phyloP scores from a whole-genome alignment of 2,888 invertebrate genomes.

The Acanthosoma haemorrhoidale region DNA sequence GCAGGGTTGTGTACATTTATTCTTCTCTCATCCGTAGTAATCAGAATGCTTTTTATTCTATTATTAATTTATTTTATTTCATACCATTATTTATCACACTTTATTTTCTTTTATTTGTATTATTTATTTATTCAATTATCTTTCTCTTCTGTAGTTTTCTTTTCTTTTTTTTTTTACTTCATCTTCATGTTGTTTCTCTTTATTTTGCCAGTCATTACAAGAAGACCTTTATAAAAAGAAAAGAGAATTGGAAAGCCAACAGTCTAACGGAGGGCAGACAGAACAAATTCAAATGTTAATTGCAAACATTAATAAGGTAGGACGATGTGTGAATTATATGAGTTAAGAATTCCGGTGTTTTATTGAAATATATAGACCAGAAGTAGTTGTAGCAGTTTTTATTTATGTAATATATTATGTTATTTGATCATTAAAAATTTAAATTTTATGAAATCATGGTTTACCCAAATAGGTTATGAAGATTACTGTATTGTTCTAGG shows the following conservation, averaged over 20 bases:
- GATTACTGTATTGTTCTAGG: constrained; percentile 33
- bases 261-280: constrained; percentile 43
- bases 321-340: constrained; percentile 8
- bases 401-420: no score
- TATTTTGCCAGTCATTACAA: constrained; percentile 52
- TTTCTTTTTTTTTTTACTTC: background rate
- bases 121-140: background rate
- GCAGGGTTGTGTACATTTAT: no score
- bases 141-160: constrained; percentile 12
- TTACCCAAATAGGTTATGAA: background rate
- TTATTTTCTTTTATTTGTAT: background rate
- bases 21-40: background rate
- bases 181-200: constrained; percentile 31
- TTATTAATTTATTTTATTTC: constrained; percentile 1
- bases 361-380: background rate
- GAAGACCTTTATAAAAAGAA: constrained; percentile 53
- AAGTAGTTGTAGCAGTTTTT: background rate
- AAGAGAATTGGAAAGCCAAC: constrained; percentile 51
- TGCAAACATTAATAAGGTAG: constrained; percentile 48
- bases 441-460: constrained; percentile 17
- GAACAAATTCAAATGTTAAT: constrained; percentile 44
- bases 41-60: background rate
- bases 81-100: background rate
- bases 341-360: background rate
- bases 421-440: no score